phyloP scores from a whole-genome alignment of 2,113 vertebrate species.

The Pogona vitticeps region DNA sequence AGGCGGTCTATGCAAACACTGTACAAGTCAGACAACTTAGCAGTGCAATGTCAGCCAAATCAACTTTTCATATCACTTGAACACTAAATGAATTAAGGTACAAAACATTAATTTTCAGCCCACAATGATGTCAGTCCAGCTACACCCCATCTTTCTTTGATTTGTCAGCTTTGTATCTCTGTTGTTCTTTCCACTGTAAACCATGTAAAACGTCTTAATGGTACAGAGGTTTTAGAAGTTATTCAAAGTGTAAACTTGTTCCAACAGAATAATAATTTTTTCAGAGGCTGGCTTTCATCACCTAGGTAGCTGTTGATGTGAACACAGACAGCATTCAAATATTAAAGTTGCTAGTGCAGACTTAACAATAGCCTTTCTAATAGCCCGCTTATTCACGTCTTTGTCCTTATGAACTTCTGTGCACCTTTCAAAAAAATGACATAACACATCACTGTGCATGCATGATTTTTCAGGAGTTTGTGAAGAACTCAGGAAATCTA shows the following conservation, averaged over 20 bases:
- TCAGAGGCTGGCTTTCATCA: slow-evolving; percentile 77
- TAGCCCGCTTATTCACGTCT: slow-evolving; percentile 60
- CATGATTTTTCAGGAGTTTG: slow-evolving; percentile 56
- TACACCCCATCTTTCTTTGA: slow-evolving; percentile 68
- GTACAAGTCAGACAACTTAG: background rate
- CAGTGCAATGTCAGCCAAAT: background rate
- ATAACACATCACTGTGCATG: slow-evolving; percentile 51
- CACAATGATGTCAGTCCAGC: slow-evolving; percentile 56
- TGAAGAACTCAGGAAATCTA: background rate
- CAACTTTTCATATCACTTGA: slow-evolving; percentile 26
- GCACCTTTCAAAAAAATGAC: slow-evolving; percentile 50
- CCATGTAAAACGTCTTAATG: slow-evolving; percentile 77
- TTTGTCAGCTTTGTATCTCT: slow-evolving; percentile 80
- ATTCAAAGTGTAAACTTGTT: slow-evolving; percentile 76
- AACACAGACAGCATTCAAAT: slow-evolving; percentile 70
- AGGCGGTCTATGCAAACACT: slow-evolving; percentile 19
- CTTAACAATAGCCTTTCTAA: slow-evolving; percentile 64
- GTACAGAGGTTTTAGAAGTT: slow-evolving; percentile 73
- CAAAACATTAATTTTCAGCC: slow-evolving; percentile 28
- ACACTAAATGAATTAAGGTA: slow-evolving; percentile 9
- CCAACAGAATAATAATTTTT: slow-evolving; percentile 79
- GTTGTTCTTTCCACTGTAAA: slow-evolving; percentile 79
- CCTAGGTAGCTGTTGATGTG: slow-evolving; percentile 72
- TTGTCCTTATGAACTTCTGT: slow-evolving; percentile 61
- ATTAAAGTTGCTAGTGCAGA: slow-evolving; percentile 65